These are phyloP conservation scores for Heliangelus exortis DNA, from an alignment of 2,797 vertebrate species.

Conservation along the genomic window DNA sequence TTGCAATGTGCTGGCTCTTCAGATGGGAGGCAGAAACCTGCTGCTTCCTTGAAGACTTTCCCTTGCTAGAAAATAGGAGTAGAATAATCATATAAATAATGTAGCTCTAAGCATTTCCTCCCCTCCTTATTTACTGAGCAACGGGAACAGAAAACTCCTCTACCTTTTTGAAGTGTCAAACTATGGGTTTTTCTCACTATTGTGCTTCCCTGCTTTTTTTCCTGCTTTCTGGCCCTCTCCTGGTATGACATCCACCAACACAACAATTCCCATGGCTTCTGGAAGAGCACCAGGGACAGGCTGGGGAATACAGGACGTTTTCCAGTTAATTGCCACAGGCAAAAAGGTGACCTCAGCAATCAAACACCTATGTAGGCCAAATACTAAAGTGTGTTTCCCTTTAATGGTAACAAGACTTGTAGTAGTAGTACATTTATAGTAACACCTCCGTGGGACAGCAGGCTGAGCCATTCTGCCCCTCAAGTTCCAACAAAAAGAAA, in stretches of 20 bases:
- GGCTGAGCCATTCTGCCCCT: accelerated
- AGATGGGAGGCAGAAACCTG: not conserved
- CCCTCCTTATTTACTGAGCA: not conserved
- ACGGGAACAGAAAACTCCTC: not conserved
- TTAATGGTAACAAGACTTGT: too few relatives aligned
- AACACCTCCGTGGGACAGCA: not conserved
- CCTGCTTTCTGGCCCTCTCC: not conserved
- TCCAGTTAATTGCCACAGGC: not conserved
- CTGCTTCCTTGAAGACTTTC: not conserved
- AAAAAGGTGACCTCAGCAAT: too few relatives aligned
- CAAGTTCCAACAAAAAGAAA: not conserved
- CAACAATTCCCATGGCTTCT: not conserved
- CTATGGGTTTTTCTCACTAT: not conserved
- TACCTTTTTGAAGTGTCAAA: not conserved
- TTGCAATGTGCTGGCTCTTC: not conserved
- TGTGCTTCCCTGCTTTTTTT: not conserved
- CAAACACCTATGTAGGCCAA: not conserved
- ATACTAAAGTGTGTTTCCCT: too few relatives aligned
- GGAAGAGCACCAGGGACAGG: not conserved
- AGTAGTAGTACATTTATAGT: not conserved
- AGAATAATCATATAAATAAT: not conserved
- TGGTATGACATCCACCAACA: not conserved
- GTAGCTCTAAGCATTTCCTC: not conserved
- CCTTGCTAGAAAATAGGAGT: not conserved
- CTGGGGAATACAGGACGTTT: not conserved